A percentile compares a stretch with the other conserved stretches of the same genome.
These are phyloP conservation scores for Pseudorectes ferrugineus DNA, from an alignment of 2,113 vertebrate species.

Conservation along the genomic window DNA sequence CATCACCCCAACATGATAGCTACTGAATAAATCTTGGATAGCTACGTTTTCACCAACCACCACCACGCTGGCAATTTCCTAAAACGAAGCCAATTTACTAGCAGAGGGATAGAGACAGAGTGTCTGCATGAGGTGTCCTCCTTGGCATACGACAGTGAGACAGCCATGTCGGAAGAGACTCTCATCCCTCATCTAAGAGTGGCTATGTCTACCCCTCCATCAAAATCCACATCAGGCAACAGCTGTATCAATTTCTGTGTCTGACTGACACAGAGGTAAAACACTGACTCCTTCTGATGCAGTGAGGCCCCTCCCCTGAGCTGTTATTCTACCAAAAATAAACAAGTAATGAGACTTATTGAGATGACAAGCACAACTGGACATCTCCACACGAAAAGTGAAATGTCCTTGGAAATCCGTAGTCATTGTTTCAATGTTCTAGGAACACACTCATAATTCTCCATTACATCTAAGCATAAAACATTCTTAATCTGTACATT, in stretches of 20 bases:
- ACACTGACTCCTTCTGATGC: not conserved
- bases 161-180: not conserved
- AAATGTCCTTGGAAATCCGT: not conserved
- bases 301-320: not conserved
- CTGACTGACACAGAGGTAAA: not conserved
- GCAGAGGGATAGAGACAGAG: not conserved
- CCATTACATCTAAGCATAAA: not conserved
- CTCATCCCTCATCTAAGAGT: not conserved
- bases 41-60: not conserved
- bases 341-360: not conserved
- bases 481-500: not conserved
- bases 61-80: not conserved
- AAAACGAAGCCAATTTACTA: not conserved
- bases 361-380: not conserved
- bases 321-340: not conserved
- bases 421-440: not conserved
- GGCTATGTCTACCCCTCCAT: not conserved
- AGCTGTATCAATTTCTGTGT: not conserved
- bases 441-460: not conserved
- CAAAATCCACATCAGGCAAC: not conserved
- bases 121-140: not conserved
- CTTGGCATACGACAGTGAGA: not conserved
- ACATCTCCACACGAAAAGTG: not conserved
- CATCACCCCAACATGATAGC: not conserved
- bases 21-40: not conserved